Evolutionary conservation across 30 jellyfish, hydroid and myxozoan genomes (phyloP).

Genomic region (Clytia hemisphaerica): DNA sequence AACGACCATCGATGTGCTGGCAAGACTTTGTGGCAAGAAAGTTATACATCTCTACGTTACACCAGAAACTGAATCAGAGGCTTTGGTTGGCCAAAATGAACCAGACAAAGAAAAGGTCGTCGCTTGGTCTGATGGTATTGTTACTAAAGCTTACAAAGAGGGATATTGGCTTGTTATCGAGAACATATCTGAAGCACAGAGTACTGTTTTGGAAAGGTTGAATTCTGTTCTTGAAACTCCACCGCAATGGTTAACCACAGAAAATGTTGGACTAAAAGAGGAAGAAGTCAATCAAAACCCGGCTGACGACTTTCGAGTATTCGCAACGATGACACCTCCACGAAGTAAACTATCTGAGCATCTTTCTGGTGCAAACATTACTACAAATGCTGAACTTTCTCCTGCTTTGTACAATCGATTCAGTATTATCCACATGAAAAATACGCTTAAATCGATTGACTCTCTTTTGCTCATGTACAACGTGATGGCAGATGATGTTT

Average conservation of each 20-base stretch:
- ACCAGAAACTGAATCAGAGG: slow-evolving; percentile 11
- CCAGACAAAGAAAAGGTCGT: neutral
- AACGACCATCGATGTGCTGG: neutral
- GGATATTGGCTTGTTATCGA: slow-evolving; percentile 12
- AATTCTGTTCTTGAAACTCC: slow-evolving; percentile 10
- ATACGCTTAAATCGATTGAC: neutral
- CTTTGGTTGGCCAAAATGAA: neutral
- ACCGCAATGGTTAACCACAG: slow-evolving; percentile 1
- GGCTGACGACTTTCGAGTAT: slow-evolving; percentile 14
- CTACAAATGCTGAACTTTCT: slow-evolving; percentile 12
- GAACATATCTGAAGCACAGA: slow-evolving; percentile 19
- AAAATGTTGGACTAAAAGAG: neutral
- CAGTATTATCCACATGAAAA: neutral
- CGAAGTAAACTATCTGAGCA: neutral
- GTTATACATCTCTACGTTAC: slow-evolving; percentile 5
- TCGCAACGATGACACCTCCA: slow-evolving; percentile 25
- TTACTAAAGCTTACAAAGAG: neutral
- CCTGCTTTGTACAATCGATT: slow-evolving; percentile 18
- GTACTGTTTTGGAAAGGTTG: slow-evolving; percentile 15
- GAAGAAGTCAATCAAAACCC: neutral
- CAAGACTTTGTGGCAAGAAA: neutral
- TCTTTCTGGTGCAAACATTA: slow-evolving; percentile 6
- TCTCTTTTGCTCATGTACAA: neutral
- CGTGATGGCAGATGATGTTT: neutral
- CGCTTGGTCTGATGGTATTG: slow-evolving; percentile 1